These are phyloP conservation scores for Oreotrochilus melanogaster DNA, from an alignment of 2,113 vertebrate species.

Conservation along the genomic window DNA sequence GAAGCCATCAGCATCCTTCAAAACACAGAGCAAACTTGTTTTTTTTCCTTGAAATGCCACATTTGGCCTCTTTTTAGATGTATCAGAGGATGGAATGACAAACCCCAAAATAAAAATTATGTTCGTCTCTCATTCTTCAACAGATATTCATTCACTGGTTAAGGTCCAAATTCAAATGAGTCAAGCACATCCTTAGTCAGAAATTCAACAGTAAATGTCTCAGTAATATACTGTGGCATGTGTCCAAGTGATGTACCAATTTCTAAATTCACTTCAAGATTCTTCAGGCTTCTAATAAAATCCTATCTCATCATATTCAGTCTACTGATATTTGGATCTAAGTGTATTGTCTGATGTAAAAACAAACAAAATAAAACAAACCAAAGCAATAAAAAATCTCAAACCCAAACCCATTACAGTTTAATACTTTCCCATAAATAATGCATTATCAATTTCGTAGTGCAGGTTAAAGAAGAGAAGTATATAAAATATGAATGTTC, in stretches of 20 bases:
- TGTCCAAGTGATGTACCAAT: not conserved
- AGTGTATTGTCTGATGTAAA: not conserved
- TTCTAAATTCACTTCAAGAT: not conserved
- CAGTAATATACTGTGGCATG: not conserved
- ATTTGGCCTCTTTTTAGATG: not conserved
- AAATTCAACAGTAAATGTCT: not conserved
- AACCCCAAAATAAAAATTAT: not conserved
- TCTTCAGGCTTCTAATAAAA: not conserved
- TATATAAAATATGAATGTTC: not conserved
- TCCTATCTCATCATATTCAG: not conserved
- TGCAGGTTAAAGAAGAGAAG: not conserved
- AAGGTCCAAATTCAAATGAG: not conserved
- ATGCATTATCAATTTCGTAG: not conserved
- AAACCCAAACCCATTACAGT: not conserved
- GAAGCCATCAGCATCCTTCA: not conserved
- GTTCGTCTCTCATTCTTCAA: not conserved
- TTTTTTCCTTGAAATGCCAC: not conserved
- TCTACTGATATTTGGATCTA: not conserved
- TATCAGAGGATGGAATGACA: not conserved
- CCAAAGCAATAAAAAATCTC: not conserved
- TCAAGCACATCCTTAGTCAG: not conserved
- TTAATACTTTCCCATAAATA: not conserved
- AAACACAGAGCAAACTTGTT: not conserved
- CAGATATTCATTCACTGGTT: not conserved
- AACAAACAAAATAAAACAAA: fast-evolving